These are phyloP conservation scores for Eremophila alpestris DNA, from an alignment of 2,797 vertebrate genomes.

Conservation along the genomic window DNA sequence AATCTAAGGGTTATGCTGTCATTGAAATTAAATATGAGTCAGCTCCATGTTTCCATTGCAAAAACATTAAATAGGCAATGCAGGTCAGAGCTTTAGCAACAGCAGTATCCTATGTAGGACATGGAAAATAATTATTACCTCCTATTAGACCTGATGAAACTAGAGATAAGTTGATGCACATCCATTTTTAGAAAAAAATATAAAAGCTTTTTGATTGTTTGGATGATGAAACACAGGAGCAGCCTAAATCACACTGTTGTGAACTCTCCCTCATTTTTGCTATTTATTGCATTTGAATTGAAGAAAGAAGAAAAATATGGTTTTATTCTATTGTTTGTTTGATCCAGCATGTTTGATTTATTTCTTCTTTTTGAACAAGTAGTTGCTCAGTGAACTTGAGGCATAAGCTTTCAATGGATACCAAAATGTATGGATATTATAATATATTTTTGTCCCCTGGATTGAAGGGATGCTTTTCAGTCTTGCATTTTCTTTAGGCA, in stretches of 20 bases:
- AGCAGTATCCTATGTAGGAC: not conserved
- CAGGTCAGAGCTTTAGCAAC: not conserved
- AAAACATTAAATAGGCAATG: not conserved
- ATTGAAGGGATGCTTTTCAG: not conserved
- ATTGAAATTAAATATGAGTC: constrained; percentile 16
- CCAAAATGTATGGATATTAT: not conserved
- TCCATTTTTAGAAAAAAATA: not conserved
- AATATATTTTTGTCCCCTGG: not conserved
- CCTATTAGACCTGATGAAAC: not conserved
- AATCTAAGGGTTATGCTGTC: not conserved
- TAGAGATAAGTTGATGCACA: not conserved
- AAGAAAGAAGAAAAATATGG: not conserved
- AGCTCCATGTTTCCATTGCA: not conserved
- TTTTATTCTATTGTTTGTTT: not conserved
- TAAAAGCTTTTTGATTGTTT: not conserved
- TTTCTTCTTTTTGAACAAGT: not conserved
- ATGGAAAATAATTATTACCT: not conserved
- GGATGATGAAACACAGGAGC: not conserved
- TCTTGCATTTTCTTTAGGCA: not conserved
- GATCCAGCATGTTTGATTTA: not conserved
- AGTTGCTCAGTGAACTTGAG: not conserved
- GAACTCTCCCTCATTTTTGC: not conserved
- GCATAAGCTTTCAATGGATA: not conserved
- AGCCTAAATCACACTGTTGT: not conserved
- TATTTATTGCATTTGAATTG: not conserved